A percentile compares a stretch with the other conserved stretches of the same genome.
phyloP scores from a whole-genome alignment of 2,797 vertebrate genomes.

The Helostoma temminkii region DNA sequence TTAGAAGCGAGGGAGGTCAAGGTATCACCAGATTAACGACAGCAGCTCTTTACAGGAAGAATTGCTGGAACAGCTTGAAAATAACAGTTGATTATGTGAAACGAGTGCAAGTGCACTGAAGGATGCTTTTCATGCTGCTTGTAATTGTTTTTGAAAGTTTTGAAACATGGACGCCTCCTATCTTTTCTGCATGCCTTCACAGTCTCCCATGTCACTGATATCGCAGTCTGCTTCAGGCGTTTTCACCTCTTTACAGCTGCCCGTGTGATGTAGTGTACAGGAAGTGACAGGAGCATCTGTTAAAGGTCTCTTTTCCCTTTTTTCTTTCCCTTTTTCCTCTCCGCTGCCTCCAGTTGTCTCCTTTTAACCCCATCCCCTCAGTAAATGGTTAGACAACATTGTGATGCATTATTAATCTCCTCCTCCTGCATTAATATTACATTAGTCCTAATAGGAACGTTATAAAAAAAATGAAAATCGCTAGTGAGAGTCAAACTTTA shows the following conservation, averaged over 20 bases:
- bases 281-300: constrained; percentile 60
- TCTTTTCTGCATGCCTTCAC: constrained; percentile 27
- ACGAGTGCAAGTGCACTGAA: neutral
- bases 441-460: constrained; percentile 69
- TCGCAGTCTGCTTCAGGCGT: constrained; percentile 47
- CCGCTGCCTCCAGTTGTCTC: constrained; percentile 34
- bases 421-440: constrained; percentile 75
- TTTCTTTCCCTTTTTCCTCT: constrained; percentile 20
- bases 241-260: constrained; percentile 42
- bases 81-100: constrained; percentile 13
- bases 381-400: constrained; percentile 76
- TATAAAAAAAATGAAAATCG: constrained; percentile 62
- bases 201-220: constrained; percentile 42
- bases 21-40: constrained; percentile 1
- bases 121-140: constrained; percentile 9
- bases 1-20: constrained; percentile 7
- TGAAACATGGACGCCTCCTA: constrained; percentile 7
- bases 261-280: constrained; percentile 41
- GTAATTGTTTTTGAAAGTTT: constrained; percentile 21
- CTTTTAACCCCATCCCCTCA: constrained; percentile 56
- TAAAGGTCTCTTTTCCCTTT: constrained; percentile 19
- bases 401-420: constrained; percentile 77
- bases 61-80: neutral
- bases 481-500: constrained; percentile 40
- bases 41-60: constrained; percentile 16